phyloP scores from a whole-genome alignment of 2,888 invertebrate genomes.

The Acheta domesticus region DNA sequence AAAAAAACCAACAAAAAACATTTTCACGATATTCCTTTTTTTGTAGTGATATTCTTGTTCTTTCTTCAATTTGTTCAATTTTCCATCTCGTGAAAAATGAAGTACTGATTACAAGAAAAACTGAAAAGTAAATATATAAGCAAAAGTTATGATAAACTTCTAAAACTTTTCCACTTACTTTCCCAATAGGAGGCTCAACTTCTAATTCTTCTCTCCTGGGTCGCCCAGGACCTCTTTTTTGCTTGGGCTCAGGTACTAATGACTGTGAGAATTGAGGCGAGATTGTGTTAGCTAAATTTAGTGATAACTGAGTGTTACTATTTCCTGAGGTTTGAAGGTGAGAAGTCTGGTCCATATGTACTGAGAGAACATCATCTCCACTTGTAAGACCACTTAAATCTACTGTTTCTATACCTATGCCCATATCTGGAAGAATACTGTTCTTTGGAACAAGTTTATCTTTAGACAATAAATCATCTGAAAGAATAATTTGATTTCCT shows the following conservation, averaged over 20 bases:
- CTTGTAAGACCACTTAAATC: neutral
- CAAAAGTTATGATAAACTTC: neutral
- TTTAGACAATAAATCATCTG: neutral
- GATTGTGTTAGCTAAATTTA: neutral
- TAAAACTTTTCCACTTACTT: constrained; percentile 31
- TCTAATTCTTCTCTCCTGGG: constrained; percentile 35
- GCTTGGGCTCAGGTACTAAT: neutral
- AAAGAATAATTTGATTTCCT: constrained; percentile 24
- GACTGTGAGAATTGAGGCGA: neutral
- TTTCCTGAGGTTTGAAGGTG: neutral
- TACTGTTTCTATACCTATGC: neutral
- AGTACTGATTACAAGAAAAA: no score
- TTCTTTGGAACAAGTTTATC: neutral
- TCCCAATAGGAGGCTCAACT: constrained; percentile 38
- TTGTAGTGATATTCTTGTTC: no score
- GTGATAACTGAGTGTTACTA: neutral
- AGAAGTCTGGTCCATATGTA: neutral
- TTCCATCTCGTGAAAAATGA: no score
- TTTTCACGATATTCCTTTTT: no score
- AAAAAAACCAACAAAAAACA: no score
- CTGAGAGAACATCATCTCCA: neutral
- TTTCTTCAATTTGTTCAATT: no score
- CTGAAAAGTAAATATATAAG: no score
- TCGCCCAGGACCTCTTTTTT: constrained; percentile 36
- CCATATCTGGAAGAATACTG: neutral